A percentile compares a stretch with the other conserved stretches of the same genome.
phyloP scores from a whole-genome alignment of 2,113 vertebrate species.

The Anolis sagrei region DNA sequence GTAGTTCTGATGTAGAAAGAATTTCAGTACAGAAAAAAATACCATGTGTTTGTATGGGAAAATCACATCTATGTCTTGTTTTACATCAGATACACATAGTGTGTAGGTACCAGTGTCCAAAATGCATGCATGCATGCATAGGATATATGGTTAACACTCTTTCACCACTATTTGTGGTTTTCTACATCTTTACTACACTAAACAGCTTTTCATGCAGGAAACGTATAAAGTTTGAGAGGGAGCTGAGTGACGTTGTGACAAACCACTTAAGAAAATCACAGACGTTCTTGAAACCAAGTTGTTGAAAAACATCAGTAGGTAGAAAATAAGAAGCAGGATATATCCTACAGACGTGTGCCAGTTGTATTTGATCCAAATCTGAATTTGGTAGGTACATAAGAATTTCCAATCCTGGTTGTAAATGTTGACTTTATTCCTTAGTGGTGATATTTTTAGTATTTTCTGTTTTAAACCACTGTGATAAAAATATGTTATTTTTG shows the following conservation, averaged over 20 bases:
- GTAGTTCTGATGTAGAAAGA: not conserved
- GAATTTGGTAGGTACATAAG: not conserved
- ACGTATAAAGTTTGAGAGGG: not conserved
- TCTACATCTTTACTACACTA: not conserved
- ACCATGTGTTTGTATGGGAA: not conserved
- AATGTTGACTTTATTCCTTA: not conserved
- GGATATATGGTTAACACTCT: not conserved
- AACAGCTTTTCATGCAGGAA: slow-evolving; percentile 5
- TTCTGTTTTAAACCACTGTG: not conserved
- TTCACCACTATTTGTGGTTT: not conserved
- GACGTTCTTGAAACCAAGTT: not conserved
- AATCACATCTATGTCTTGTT: not conserved
- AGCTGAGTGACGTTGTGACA: not conserved
- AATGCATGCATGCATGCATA: not conserved
- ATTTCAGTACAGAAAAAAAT: not conserved
- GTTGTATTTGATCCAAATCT: not conserved
- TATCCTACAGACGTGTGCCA: not conserved
- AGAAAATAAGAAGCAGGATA: not conserved
- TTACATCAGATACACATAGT: not conserved
- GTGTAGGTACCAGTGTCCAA: not conserved
- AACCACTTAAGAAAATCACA: not conserved
- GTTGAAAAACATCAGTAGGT: not conserved
- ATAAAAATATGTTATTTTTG: not conserved
- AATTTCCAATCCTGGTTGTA: not conserved
- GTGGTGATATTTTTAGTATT: not conserved